A percentile compares a stretch with the other conserved stretches of the same genome.
These are phyloP conservation scores for Gulo gulo DNA, from an alignment of 2,113 vertebrate species.

Conservation along the genomic window DNA sequence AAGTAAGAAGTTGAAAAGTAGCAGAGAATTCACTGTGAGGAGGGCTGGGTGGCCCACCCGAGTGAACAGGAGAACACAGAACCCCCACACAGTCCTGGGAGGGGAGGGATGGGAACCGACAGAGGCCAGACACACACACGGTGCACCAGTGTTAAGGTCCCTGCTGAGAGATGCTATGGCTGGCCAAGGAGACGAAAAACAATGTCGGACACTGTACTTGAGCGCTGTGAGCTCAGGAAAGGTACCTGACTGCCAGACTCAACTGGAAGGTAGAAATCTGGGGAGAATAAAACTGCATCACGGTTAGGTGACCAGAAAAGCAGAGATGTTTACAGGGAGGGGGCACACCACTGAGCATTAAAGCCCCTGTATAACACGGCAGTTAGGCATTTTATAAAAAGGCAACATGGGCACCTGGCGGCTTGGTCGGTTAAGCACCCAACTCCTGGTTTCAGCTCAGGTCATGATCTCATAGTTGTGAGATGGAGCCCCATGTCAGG, in stretches of 20 bases:
- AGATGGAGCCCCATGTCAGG: neutral
- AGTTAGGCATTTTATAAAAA: neutral
- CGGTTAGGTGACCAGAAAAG: neutral
- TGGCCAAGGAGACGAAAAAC: neutral
- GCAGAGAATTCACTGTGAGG: neutral
- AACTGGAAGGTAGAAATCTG: neutral
- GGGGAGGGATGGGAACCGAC: neutral
- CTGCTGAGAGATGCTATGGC: neutral
- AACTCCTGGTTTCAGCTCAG: neutral
- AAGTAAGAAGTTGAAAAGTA: neutral
- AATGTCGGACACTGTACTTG: accelerated
- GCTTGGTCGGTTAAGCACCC: neutral
- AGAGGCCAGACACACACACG: neutral
- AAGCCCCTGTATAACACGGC: accelerated
- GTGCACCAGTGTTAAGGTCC: accelerated
- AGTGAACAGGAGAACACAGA: neutral
- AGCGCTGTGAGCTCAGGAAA: neutral
- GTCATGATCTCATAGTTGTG: neutral
- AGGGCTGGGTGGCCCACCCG: neutral
- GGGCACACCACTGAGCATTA: accelerated
- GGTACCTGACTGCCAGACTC: neutral
- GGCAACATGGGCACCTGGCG: neutral
- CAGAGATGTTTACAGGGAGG: neutral
- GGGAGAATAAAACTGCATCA: neutral
- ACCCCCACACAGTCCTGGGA: neutral